Conservation (phyloP, 2,113 vertebrate genomes). For the Penelope pileata region DNA sequence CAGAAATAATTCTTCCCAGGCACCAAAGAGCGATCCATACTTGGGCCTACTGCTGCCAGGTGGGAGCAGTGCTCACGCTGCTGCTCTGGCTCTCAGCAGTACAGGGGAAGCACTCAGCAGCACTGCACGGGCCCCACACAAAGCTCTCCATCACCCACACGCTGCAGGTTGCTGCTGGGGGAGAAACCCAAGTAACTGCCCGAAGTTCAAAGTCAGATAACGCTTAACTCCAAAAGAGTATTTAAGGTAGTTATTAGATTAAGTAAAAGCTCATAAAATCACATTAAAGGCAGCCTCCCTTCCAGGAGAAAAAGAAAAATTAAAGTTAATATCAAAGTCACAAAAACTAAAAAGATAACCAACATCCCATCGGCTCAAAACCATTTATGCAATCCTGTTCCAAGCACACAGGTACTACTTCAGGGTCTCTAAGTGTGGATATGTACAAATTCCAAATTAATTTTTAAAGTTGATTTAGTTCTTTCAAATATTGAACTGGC, state of each 20-base stretch:
- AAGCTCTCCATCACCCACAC: not conserved
- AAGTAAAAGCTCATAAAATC: not conserved
- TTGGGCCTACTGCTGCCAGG: not conserved
- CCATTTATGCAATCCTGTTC: not conserved
- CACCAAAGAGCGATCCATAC: not conserved
- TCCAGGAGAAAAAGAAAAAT: not conserved
- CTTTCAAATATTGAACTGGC: not conserved
- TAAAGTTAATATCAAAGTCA: not conserved
- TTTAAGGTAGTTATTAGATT: not conserved
- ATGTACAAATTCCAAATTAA: not conserved
- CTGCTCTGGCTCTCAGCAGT: not conserved
- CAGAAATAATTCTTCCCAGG: not conserved
- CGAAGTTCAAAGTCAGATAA: not conserved
- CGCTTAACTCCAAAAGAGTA: not conserved
- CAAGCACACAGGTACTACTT: not conserved
- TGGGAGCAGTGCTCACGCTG: fast-evolving
- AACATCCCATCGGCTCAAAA: fast-evolving
- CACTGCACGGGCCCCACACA: not conserved
- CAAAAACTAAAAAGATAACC: not conserved
- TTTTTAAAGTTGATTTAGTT: not conserved
- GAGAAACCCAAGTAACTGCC: fast-evolving
- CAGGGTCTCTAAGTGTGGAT: not conserved
- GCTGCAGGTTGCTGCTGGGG: not conserved
- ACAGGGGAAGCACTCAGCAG: not conserved
- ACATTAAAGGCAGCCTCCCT: not conserved